These are phyloP conservation scores for Oscheius sp. DNA, from an alignment of 2,888 invertebrate species.

Conservation along the genomic window DNA sequence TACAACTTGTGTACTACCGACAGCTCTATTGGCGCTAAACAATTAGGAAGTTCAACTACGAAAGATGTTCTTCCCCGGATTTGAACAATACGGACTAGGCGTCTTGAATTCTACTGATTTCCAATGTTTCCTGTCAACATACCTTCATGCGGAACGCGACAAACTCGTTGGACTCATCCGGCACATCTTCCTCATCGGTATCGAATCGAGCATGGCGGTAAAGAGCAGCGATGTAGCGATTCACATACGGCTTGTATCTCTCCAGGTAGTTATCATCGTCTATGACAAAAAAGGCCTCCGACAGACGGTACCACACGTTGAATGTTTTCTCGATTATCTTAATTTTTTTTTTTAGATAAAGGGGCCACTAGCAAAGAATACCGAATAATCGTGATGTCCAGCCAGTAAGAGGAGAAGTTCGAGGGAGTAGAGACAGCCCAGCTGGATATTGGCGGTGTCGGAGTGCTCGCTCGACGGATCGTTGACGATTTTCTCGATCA, in stretches of 20 bases:
- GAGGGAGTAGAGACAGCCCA: constrained; percentile 78
- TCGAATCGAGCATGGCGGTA: constrained; percentile 95
- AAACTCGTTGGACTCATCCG: constrained; percentile 86
- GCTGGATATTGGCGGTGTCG: constrained; percentile 9
- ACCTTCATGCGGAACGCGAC: constrained; percentile 81
- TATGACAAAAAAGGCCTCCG: constrained; percentile 91
- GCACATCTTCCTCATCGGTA: constrained; percentile 88
- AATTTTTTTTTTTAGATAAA: constrained; percentile 11
- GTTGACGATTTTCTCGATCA: constrained; percentile 85
- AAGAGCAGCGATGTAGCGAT: constrained; percentile 80
- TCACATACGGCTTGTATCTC: constrained; percentile 89
- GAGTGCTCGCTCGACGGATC: constrained; percentile 38
- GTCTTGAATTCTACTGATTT: too few relatives aligned
- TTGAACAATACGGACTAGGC: too few relatives aligned
- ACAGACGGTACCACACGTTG: constrained; percentile 93
- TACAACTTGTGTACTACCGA: too few relatives aligned
- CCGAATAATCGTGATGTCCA: constrained; percentile 97
- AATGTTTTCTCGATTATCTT: constrained; percentile 88
- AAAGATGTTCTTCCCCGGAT: too few relatives aligned
- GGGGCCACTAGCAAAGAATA: constrained; percentile 75
- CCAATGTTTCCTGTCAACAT: too few relatives aligned
- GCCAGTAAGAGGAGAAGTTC: constrained; percentile 91
- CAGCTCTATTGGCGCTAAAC: too few relatives aligned
- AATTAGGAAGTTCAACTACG: too few relatives aligned
- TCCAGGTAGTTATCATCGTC: constrained; percentile 82